phyloP scores from a whole-genome alignment of 2,113 vertebrate genomes.

The Ariopsis seemanni region DNA sequence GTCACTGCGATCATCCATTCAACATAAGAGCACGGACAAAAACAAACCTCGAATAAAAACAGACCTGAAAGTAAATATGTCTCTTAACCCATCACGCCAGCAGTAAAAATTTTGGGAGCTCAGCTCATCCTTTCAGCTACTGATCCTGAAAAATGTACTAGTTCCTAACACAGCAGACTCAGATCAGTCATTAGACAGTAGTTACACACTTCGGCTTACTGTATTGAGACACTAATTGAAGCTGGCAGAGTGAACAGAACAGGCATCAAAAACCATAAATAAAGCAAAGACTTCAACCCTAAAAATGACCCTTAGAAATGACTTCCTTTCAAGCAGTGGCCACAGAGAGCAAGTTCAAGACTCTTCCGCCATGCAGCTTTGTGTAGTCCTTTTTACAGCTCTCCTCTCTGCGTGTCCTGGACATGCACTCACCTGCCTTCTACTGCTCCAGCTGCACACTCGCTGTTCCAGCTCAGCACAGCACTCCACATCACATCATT shows the following conservation, averaged over 20 bases:
- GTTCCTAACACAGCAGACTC: not conserved
- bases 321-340: not conserved
- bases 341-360: conserved; percentile 10
- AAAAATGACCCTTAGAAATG: not conserved
- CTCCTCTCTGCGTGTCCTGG: conserved; percentile 65
- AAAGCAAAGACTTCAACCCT: not conserved
- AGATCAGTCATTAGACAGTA: conserved; percentile 18
- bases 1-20: conserved; percentile 19
- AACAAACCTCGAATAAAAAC: not conserved
- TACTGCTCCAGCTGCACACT: conserved; percentile 56
- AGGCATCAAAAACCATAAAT: not conserved
- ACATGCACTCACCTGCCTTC: conserved; percentile 76
- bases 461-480: conserved; percentile 31
- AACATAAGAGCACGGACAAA: conserved; percentile 23
- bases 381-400: conserved; percentile 57
- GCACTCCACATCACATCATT: conserved; percentile 31
- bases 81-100: not conserved
- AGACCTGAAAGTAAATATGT: not conserved
- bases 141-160: not conserved
- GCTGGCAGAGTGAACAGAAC: not conserved
- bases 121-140: not conserved
- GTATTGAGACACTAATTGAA: not conserved
- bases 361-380: conserved; percentile 57
- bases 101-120: not conserved
- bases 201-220: not conserved